These are phyloP conservation scores for Blennius ocellaris DNA, from an alignment of 2,113 vertebrate species.

Conservation along the genomic window DNA sequence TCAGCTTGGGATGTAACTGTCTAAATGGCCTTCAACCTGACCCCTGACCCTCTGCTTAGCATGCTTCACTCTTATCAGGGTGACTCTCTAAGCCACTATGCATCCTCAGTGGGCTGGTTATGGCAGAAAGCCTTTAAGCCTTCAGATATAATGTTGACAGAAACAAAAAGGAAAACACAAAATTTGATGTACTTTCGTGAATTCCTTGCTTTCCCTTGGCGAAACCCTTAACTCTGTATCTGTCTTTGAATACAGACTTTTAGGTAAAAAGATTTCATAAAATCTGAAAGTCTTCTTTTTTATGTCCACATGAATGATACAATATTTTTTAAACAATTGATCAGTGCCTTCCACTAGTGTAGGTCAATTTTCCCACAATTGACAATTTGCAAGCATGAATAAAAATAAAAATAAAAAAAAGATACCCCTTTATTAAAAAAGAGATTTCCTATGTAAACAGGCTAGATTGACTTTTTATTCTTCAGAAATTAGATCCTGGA, in stretches of 20 bases:
- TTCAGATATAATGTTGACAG: slow-evolving; percentile 33
- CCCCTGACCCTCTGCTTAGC: slow-evolving; percentile 60
- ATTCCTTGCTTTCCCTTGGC: slow-evolving; percentile 14
- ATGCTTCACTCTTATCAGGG: slow-evolving; percentile 46
- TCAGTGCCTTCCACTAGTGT: slow-evolving; percentile 76
- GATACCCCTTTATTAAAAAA: background rate
- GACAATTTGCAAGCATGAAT: slow-evolving; percentile 19
- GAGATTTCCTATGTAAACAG: background rate
- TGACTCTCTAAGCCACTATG: slow-evolving; percentile 60
- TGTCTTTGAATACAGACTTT: background rate
- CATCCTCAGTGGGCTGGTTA: slow-evolving; percentile 55
- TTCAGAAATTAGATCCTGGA: slow-evolving; percentile 29
- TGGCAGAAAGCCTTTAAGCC: background rate
- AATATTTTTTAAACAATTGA: slow-evolving; percentile 33
- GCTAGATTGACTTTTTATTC: background rate
- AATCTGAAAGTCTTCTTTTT: slow-evolving; percentile 26
- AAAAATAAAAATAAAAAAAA: slow-evolving; percentile 22
- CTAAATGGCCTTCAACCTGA: slow-evolving; percentile 58
- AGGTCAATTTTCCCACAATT: slow-evolving; percentile 33
- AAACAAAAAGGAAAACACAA: slow-evolving; percentile 10
- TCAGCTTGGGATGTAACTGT: slow-evolving; percentile 64
- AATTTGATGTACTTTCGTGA: slow-evolving; percentile 32
- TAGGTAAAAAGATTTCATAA: slow-evolving; percentile 1
- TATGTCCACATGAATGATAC: slow-evolving; percentile 60
- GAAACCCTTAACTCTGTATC: slow-evolving; percentile 23